Evolutionary conservation across 2,797 vertebrate genomes (phyloP).

Genomic region (Heliangelus exortis): DNA sequence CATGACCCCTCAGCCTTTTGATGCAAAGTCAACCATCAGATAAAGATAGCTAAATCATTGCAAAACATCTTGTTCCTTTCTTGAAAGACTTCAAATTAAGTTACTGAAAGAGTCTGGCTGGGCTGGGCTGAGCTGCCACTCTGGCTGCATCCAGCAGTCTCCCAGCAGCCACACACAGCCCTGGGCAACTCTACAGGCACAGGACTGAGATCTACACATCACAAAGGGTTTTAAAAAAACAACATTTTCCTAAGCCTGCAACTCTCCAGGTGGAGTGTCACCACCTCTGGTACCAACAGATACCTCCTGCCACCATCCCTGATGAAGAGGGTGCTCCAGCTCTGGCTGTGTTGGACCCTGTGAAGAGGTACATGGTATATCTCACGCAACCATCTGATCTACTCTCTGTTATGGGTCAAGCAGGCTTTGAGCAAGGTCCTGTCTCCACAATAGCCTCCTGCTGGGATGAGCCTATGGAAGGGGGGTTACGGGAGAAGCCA

Average conservation of each 20-base stretch:
- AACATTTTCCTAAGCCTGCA: neutral
- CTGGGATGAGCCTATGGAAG: neutral
- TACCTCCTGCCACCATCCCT: neutral
- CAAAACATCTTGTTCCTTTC: neutral
- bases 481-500: neutral
- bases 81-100: neutral
- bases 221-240: accelerated
- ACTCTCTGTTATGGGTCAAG: neutral
- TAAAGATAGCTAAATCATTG: neutral
- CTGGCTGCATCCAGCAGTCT: neutral
- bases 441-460: neutral
- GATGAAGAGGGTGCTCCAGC: neutral
- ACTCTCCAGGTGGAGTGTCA: neutral
- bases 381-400: neutral
- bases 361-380: neutral
- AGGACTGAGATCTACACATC: neutral
- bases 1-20: neutral
- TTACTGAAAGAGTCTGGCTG: neutral
- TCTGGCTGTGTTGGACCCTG: neutral
- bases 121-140: accelerated
- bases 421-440: neutral
- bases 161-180: neutral
- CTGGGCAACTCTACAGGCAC: neutral
- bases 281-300: neutral
- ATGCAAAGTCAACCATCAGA: neutral